Conservation (phyloP, 2,888 invertebrate genomes). For the Brachylomia viminalis region DNA sequence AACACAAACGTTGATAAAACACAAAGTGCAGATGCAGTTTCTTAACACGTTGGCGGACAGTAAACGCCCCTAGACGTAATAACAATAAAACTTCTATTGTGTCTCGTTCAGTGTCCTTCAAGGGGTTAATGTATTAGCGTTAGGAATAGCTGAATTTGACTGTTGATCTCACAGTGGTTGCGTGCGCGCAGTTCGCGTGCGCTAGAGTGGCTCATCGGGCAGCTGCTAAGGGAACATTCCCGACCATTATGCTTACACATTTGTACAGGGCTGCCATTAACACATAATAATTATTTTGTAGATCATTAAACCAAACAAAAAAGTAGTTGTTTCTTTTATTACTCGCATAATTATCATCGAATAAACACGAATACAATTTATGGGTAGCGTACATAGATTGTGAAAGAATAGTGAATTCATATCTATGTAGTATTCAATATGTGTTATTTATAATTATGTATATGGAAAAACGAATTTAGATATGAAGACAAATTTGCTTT, state of each 20-base stretch:
- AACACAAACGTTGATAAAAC: conserved; percentile 2
- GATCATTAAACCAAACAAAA: conserved; percentile 5
- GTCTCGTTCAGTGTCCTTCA: too few species aligned
- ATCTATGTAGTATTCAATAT: not conserved
- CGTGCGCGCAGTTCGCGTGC: conserved; percentile 64
- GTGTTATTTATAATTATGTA: not conserved
- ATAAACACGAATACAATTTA: not conserved
- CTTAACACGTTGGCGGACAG: too few species aligned
- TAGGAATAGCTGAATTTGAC: conserved; percentile 63
- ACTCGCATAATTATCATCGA: not conserved
- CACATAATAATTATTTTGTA: conserved; percentile 26
- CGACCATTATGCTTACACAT: conserved; percentile 61
- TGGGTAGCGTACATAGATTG: not conserved
- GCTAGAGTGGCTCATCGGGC: conserved; percentile 52
- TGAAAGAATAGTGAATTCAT: not conserved
- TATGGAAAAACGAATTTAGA: not conserved
- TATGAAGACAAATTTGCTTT: not conserved
- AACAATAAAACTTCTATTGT: too few species aligned
- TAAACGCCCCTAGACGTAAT: too few species aligned
- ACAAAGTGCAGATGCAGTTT: conserved; percentile 35
- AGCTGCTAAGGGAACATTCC: conserved; percentile 60
- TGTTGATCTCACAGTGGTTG: conserved; percentile 63
- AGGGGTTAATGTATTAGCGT: conserved; percentile 8
- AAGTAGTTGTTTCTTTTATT: not conserved
- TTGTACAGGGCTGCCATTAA: conserved; percentile 50